Percentiles rank a stretch among this genome's conserved stretches.
Conservation (phyloP, 2,797 vertebrate genomes). For the Gallinago solitaria region DNA sequence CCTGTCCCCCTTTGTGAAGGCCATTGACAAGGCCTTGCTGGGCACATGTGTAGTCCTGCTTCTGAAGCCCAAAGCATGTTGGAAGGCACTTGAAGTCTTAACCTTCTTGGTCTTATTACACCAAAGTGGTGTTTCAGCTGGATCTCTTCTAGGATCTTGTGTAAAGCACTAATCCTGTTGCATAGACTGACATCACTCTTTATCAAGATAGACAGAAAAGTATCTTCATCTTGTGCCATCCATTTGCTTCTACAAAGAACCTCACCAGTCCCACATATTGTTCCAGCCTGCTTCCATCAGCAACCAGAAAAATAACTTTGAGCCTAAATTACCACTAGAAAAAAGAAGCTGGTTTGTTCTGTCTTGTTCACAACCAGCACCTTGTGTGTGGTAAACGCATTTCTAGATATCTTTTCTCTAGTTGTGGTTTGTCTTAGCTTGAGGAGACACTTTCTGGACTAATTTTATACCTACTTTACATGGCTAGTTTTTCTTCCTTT, state of each 20-base stretch:
- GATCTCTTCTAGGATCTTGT: neutral
- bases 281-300: neutral
- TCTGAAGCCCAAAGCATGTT: neutral
- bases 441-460: slow-evolving; percentile 5
- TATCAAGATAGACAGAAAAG: neutral
- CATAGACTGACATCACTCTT: neutral
- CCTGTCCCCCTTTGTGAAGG: neutral
- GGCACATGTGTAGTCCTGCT: neutral
- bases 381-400: neutral
- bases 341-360: neutral
- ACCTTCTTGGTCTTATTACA: neutral
- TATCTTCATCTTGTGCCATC: neutral
- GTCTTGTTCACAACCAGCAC: neutral
- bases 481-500: neutral
- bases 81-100: slow-evolving; percentile 47
- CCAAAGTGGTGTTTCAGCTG: neutral
- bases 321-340: neutral
- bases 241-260: neutral
- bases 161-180: neutral
- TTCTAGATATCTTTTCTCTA: neutral
- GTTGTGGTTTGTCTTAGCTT: slow-evolving; percentile 50
- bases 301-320: neutral
- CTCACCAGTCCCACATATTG: neutral
- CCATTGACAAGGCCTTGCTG: neutral
- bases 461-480: neutral